Base-by-base conservation (phyloP, 1,140 invertebrate genomes). In the Potamilus streckersoni region DNA sequence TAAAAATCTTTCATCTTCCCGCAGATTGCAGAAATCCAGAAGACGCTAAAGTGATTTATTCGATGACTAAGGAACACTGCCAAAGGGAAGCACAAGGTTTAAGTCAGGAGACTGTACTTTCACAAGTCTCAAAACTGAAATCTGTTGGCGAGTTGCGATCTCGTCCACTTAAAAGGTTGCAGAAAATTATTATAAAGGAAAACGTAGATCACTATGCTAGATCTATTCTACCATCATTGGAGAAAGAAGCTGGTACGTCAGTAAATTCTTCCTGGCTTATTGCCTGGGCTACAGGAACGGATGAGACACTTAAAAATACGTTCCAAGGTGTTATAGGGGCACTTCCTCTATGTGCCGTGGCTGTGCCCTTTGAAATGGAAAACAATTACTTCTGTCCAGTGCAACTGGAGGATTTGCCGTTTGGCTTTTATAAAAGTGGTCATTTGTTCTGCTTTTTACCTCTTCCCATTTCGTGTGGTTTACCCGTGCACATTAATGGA, bases 1-100 rank as follows among this genome's bases (percentile, higher is more conserved):
- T 89, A 38, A 71, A 82, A 71, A 74, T 89, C 60, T 84, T 83
- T 80, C 81, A 87, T 74, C 69, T 89, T 16, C 19, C 49, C 6
- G 57, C 79, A 14, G 73, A 70, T 15, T 69, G 58, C 15, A 65
- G 14, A 38, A 59, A 66, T 63, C 64, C 68, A 60, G 31, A 55
- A 12, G 31, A 59, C 66, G 64, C 63, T n/a, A 57, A 58, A 20
- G 23, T 65, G 16, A 31, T 76, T 14, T 71, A 63, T 49, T 49
- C 38, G 38, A 49, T 49, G 38, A 49, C 38, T 8, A 49, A 49
- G 38, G 38, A 49, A 8, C 38, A 49, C 6, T 49, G 38, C 11
- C 38, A 49, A 49, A 8, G 38, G 38, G 4, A 8, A 49, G 0
- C 38, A 11, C 38, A 49, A 0, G 38, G 38, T 49, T 49, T 49